Conservation (phyloP, 2,113 vertebrate genomes). For the Muscicapa adusta region DNA sequence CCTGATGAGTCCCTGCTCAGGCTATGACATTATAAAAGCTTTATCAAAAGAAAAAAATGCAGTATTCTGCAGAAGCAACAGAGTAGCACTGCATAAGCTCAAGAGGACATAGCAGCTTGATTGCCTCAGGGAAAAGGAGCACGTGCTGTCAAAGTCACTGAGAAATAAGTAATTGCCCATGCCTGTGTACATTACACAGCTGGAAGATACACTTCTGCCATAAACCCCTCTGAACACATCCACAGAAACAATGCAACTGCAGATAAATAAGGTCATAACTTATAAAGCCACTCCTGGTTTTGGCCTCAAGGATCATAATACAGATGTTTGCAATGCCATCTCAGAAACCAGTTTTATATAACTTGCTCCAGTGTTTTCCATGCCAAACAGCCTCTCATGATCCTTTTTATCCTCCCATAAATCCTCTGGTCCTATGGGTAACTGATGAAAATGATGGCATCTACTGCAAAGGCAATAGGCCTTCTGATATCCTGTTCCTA, state of each 20-base stretch:
- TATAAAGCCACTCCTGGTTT: neutral
- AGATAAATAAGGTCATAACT: conserved; percentile 10
- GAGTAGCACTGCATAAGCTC: conserved; percentile 8
- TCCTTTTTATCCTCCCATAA: neutral
- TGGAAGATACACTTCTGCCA: conserved; percentile 23
- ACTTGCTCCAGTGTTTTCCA: neutral
- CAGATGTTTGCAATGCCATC: too few relatives aligned
- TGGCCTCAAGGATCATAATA: neutral
- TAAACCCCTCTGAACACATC: neutral
- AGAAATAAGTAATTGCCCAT: conserved; percentile 32
- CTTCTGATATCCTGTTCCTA: neutral
- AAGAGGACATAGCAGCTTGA: conserved; percentile 19
- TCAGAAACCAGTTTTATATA: neutral
- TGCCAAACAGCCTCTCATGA: neutral
- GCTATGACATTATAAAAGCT: neutral
- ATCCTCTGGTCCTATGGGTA: neutral
- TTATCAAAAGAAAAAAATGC: neutral
- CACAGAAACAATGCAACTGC: neutral
- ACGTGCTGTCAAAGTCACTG: conserved; percentile 1
- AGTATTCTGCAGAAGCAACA: neutral
- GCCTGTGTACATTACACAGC: conserved; percentile 33
- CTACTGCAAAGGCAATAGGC: neutral
- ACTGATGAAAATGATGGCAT: neutral
- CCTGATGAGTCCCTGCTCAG: neutral
- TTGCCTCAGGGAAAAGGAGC: conserved; percentile 40